Base-by-base conservation (phyloP, 2,888 invertebrate species). In the Salticus scenicus region DNA sequence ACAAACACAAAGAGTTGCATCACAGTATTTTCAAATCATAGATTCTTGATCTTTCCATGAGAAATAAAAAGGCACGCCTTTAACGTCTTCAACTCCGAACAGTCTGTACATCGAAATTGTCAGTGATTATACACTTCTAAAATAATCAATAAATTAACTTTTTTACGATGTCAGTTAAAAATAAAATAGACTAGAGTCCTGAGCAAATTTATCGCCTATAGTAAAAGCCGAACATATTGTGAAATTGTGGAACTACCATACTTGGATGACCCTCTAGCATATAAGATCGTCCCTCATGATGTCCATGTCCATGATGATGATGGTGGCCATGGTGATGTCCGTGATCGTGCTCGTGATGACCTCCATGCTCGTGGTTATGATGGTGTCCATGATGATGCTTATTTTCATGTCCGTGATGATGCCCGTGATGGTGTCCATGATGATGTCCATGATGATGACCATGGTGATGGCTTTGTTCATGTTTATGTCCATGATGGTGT, bases 191-290 rank as follows among this genome's bases (percentile, higher is more conserved):
- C 24, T 24, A 57, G 24, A 5, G 4, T 4, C 7, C 5, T 1
- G 57, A 24, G 20, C 17, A 24, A 7, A 12, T 37, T 70, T 37
- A 37, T 37, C 51, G 71, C 33, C 47, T 66, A 27, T 83, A 83
- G 20, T 83, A 70, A 51, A 76, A 83, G 7, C 82, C 82, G 42
- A 83, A 83, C 12, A 83, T 76, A 14, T 83, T 71, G 12, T 83
- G 82, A 24, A 76, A 57, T 51, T 83, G 76, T 12, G 82, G 82
- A 20, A 71, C 71, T 0, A 47, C 31, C 7, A 30, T 30, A 51
- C 67, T 83, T 24, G 27, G 66, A 51, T 72, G 76, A 0, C 76
- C 71, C 31, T 71, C 47, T 42, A 47, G 51, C 47, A 63, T n/a
- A 20, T 75, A 24, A 14, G n/a, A 20, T 24, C 24, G 24, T 42